These are phyloP conservation scores for Myotis myotis DNA, from an alignment of 2,797 vertebrate genomes.

Conservation along the genomic window DNA sequence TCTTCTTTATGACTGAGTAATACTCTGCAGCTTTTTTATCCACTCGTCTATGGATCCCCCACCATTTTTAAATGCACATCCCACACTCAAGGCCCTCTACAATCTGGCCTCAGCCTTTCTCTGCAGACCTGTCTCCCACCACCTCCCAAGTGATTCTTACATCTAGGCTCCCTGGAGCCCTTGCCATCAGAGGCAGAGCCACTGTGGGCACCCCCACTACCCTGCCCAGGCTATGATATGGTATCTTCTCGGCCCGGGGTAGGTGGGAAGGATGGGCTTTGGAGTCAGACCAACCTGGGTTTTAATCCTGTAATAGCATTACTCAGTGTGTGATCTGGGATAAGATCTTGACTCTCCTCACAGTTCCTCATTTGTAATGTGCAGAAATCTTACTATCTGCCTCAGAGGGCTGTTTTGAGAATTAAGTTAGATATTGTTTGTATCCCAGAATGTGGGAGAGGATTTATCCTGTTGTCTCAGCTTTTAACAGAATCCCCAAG, in stretches of 20 bases:
- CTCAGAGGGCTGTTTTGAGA: not conserved
- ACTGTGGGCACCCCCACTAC: no score
- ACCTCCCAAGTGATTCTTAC: not conserved
- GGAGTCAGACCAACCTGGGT: not conserved
- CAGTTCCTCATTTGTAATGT: not conserved
- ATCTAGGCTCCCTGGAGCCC: not conserved
- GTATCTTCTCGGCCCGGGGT: not conserved
- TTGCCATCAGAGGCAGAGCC: not conserved
- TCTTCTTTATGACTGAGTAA: not conserved
- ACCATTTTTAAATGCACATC: not conserved
- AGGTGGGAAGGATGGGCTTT: not conserved
- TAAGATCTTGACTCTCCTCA: not conserved
- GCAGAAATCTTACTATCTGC: not conserved
- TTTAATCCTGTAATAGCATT: not conserved
- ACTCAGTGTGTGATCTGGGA: not conserved
- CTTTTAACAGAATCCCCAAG: not conserved
- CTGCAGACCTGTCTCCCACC: not conserved
- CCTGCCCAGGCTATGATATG: not conserved
- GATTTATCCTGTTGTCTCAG: not conserved
- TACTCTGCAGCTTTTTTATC: not conserved
- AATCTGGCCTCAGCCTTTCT: not conserved
- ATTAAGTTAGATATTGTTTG: not conserved
- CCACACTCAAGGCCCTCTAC: accelerated
- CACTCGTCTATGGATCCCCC: not conserved
- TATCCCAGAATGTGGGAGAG: not conserved